Percentiles rank a stretch among this genome's conserved stretches.
These are phyloP conservation scores for Streblospio benedicti DNA, from an alignment of 1,140 invertebrate species.

Conservation along the genomic window DNA sequence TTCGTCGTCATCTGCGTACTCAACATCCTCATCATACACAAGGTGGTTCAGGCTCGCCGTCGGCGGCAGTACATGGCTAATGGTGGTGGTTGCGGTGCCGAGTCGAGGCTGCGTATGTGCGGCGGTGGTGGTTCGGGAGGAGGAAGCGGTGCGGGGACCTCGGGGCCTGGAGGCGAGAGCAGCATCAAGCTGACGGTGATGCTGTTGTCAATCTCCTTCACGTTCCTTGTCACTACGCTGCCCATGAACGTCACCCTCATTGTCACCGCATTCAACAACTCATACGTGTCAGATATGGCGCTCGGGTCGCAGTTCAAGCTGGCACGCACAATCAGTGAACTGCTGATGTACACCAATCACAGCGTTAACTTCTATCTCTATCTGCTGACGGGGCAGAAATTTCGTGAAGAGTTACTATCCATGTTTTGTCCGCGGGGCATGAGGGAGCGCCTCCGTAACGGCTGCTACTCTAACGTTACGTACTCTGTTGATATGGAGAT, in stretches of 20 bases:
- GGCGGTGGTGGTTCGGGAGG: background rate
- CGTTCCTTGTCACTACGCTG: slow-evolving; percentile 40
- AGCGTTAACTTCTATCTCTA: slow-evolving; percentile 46
- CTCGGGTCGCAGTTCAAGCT: slow-evolving; percentile 25
- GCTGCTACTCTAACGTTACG: too few relatives aligned
- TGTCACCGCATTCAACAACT: slow-evolving; percentile 28
- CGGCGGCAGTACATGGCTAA: background rate
- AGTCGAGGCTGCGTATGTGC: background rate
- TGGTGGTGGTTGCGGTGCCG: background rate
- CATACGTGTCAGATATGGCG: slow-evolving; percentile 4
- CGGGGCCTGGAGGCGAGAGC: background rate
- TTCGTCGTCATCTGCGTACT: slow-evolving; percentile 27
- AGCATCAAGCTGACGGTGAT: slow-evolving; percentile 30
- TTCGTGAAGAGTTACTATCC: slow-evolving; percentile 32
- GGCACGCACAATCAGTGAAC: slow-evolving; percentile 28
- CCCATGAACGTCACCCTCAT: slow-evolving; percentile 40
- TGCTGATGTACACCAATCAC: slow-evolving; percentile 45
- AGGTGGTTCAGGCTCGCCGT: background rate
- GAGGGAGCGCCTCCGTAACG: too few relatives aligned
- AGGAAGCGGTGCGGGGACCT: background rate
- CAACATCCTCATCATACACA: slow-evolving; percentile 10
- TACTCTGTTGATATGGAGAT: too few relatives aligned
- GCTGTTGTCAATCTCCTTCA: slow-evolving; percentile 40
- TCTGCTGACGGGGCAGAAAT: slow-evolving; percentile 41
- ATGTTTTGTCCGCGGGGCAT: slow-evolving; percentile 27